These are phyloP conservation scores for Hoplodrina blanda DNA, from an alignment of 2,888 invertebrate genomes.

Conservation along the genomic window DNA sequence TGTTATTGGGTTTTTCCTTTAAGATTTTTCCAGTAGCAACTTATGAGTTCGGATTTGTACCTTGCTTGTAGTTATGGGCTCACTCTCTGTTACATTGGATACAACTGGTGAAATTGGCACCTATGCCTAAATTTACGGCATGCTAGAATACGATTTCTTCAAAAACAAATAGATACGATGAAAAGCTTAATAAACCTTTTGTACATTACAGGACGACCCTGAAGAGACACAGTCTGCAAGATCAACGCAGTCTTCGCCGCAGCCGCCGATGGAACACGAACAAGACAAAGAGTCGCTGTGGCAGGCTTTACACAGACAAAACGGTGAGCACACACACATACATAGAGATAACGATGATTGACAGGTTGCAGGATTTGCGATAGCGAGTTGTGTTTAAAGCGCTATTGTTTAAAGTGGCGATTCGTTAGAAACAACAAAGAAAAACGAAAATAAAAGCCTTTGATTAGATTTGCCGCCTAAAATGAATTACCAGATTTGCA, in stretches of 20 bases:
- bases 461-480: neutral
- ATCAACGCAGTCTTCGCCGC: slow-evolving; percentile 87
- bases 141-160: neutral
- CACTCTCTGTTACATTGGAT: too few relatives aligned
- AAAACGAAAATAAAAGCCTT: neutral
- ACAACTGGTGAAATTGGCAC: too few relatives aligned
- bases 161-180: neutral
- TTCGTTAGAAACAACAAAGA: slow-evolving; percentile 9
- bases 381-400: neutral
- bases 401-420: slow-evolving; percentile 14
- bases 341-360: slow-evolving; percentile 36
- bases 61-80: too few relatives aligned
- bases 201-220: slow-evolving; percentile 83
- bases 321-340: slow-evolving; percentile 78
- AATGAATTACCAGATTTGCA: neutral
- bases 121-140: too few relatives aligned
- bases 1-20: neutral
- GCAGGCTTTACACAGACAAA: slow-evolving; percentile 89
- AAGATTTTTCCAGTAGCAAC: neutral
- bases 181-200: neutral
- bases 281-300: slow-evolving; percentile 90
- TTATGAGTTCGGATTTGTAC: neutral
- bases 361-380: slow-evolving; percentile 26
- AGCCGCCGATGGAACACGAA: slow-evolving; percentile 81
- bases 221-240: slow-evolving; percentile 88